These are phyloP conservation scores for Phenganax marumi DNA, from an alignment of 92 coral and sea anemone genomes.

Conservation along the genomic window DNA sequence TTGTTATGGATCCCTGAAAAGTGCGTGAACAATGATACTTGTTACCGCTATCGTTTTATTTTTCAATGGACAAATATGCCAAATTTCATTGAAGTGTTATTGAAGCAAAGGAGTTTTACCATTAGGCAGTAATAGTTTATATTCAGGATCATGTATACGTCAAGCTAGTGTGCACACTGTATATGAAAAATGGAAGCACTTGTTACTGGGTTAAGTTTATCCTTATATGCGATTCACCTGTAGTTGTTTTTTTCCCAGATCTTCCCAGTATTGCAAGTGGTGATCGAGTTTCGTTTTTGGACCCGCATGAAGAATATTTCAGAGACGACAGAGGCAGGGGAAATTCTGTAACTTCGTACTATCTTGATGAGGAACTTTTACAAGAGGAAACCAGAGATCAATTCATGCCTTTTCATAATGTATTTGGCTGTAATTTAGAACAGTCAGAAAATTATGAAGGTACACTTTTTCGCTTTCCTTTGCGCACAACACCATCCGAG, in stretches of 20 bases:
- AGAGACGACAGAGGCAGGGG: slow-evolving; percentile 46
- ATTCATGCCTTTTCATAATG: slow-evolving; percentile 68
- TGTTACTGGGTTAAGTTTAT: too few relatives aligned
- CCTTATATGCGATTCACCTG: background rate
- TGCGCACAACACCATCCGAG: slow-evolving; percentile 57
- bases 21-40: too few relatives aligned
- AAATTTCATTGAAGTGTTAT: too few relatives aligned
- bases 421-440: slow-evolving; percentile 55
- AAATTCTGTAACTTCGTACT: slow-evolving; percentile 63
- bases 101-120: too few relatives aligned
- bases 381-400: slow-evolving; percentile 58
- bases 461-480: slow-evolving; percentile 78
- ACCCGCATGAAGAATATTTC: slow-evolving; percentile 87
- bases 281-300: slow-evolving; percentile 66
- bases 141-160: too few relatives aligned
- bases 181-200: too few relatives aligned
- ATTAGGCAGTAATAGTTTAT: too few relatives aligned
- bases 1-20: too few relatives aligned
- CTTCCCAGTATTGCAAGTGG: slow-evolving; percentile 82
- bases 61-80: too few relatives aligned
- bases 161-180: too few relatives aligned
- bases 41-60: too few relatives aligned
- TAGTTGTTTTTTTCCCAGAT: slow-evolving; percentile 48
- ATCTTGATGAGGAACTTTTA: slow-evolving; percentile 29
- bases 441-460: slow-evolving; percentile 52